phyloP scores from a whole-genome alignment of 2,797 vertebrate species.

The Sebastes matsubarae region DNA sequence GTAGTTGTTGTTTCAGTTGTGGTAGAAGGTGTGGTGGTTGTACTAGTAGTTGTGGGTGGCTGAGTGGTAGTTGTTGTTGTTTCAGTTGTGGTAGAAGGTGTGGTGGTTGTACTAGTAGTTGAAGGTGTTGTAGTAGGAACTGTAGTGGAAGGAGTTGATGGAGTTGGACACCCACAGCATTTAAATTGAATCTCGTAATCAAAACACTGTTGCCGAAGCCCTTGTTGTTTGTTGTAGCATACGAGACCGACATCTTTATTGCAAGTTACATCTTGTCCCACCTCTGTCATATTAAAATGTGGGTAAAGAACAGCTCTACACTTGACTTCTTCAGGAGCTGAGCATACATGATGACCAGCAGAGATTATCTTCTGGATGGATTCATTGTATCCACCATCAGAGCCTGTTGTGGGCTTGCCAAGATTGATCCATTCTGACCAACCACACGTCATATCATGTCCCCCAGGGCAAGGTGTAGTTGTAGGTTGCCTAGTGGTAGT shows the following conservation, averaged over 20 bases:
- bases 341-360: constrained; percentile 12
- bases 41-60: not conserved
- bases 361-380: constrained; percentile 38
- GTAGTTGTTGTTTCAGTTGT: constrained; percentile 1
- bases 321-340: constrained; percentile 1
- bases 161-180: constrained; percentile 30
- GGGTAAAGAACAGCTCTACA: constrained; percentile 36
- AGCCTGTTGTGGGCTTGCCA: constrained; percentile 24
- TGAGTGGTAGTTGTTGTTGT: not conserved
- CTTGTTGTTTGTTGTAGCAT: constrained; percentile 58
- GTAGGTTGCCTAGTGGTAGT: not conserved
- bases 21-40: not conserved
- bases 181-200: constrained; percentile 59
- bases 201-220: constrained; percentile 35
- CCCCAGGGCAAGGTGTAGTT: not conserved
- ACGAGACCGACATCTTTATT: constrained; percentile 31
- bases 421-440: constrained; percentile 45
- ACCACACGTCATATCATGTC: constrained; percentile 2
- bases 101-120: not conserved
- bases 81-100: not conserved
- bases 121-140: not conserved
- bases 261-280: constrained; percentile 45
- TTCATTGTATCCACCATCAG: constrained; percentile 44
- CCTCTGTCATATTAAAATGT: not conserved
- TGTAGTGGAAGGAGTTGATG: not conserved